A percentile compares a stretch with the other conserved stretches of the same genome.
Evolutionary conservation across 2,888 invertebrate genomes (phyloP).

Genomic region (Hetaerina titia): DNA sequence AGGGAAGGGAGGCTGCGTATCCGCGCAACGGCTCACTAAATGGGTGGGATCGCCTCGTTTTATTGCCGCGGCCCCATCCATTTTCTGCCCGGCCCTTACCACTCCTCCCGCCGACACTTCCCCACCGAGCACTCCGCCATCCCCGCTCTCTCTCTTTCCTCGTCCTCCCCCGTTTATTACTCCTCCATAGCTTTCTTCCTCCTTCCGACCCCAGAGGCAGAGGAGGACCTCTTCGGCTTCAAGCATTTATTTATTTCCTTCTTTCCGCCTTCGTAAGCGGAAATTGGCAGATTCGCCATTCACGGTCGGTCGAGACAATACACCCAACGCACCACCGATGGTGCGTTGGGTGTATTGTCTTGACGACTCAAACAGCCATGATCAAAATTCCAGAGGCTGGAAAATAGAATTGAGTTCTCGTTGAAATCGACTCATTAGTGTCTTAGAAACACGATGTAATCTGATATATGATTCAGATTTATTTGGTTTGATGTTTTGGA

Average conservation of each 20-base stretch:
- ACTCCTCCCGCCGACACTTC: neutral
- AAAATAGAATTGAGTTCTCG: too few relatives aligned
- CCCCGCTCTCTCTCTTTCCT: neutral
- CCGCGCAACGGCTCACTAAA: slow-evolving; percentile 56
- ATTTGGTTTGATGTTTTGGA: too few relatives aligned
- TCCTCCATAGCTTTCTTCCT: neutral
- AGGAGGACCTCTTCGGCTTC: neutral
- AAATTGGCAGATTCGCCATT: neutral
- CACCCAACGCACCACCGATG: too few relatives aligned
- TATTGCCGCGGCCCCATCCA: slow-evolving; percentile 39
- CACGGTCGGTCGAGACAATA: too few relatives aligned
- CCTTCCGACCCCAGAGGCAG: neutral
- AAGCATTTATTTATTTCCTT: neutral
- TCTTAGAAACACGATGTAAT: too few relatives aligned
- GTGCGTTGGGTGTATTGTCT: too few relatives aligned
- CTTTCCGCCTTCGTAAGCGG: neutral
- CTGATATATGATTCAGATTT: too few relatives aligned
- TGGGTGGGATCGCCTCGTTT: slow-evolving; percentile 42
- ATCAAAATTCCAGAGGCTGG: too few relatives aligned
- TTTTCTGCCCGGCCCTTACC: neutral
- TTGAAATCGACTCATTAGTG: too few relatives aligned
- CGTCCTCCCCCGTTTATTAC: neutral
- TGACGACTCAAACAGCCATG: too few relatives aligned
- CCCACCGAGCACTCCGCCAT: neutral
- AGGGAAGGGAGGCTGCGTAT: neutral